A percentile compares a stretch with the other conserved stretches of the same genome.
Conservation (phyloP, 2,888 invertebrate genomes). For the Dicranocentrus wangi region DNA sequence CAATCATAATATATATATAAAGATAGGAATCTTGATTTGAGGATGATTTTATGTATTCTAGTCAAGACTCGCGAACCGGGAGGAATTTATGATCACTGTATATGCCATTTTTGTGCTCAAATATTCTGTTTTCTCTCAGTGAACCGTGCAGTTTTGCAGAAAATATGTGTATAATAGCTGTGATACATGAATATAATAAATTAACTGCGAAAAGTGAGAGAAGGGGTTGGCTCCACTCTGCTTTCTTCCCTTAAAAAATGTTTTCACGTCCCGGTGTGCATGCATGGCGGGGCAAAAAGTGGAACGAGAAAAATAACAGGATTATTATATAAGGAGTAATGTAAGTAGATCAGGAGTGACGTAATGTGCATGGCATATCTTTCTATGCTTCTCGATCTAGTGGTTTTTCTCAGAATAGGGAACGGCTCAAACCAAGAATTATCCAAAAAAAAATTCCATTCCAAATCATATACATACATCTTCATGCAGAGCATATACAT, state of each 20-base stretch:
- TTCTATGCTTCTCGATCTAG: constrained; percentile 21
- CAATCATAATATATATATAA: constrained; percentile 27
- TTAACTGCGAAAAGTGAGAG: constrained; percentile 7
- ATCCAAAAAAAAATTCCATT: constrained; percentile 56
- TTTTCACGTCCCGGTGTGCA: constrained; percentile 31
- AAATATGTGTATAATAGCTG: no score
- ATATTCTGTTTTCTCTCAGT: constrained; percentile 3
- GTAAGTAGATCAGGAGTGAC: constrained; percentile 53
- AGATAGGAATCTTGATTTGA: constrained; percentile 27
- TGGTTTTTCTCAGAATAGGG: constrained; percentile 58
- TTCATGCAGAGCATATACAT: constrained; percentile 39
- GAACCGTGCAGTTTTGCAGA: background rate
- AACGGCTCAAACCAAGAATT: constrained; percentile 59
- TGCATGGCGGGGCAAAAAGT: constrained; percentile 42
- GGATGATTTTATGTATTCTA: constrained; percentile 29
- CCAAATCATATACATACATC: constrained; percentile 31
- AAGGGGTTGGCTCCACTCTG: background rate
- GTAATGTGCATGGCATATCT: constrained; percentile 30
- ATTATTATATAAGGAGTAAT: constrained; percentile 56
- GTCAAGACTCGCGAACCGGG: background rate
- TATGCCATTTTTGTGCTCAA: constrained; percentile 21
- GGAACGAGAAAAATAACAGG: constrained; percentile 62
- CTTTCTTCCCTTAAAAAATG: constrained; percentile 25
- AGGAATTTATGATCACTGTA: background rate
- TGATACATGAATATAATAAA: constrained; percentile 1